Evolutionary conservation across 1,140 invertebrate species (phyloP), one percentile per base, ranked within the genome.

Genomic region (Cepaea nemoralis): DNA sequence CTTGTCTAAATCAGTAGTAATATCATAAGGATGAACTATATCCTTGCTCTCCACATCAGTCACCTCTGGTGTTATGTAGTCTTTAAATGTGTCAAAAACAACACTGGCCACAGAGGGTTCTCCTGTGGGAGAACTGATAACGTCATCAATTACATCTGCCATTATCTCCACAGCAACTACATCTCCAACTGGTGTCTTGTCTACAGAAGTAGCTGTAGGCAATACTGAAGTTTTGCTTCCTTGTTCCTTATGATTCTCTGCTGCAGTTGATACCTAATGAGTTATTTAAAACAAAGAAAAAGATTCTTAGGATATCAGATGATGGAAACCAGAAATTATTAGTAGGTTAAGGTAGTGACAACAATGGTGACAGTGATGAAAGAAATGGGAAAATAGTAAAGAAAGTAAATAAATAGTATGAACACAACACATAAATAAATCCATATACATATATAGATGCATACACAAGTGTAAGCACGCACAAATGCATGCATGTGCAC

Each of bases 31-130:
- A 45, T 10, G 42, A 45, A 19, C 8, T 10, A 19, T 55, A 14
- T 50, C 71, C 3, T 22, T 70, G 77, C 76, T 40, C 24, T 63
- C 37, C 8, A 22, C 16, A 73, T 27, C 22, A 8, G n/a, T 12
- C 39, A 6, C 70, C 27, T 70, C 80, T 24, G 70, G 27, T 22
- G 45, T 33, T 6, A 88, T 83, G 3, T 86, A 83, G 35, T 89
- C 86, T 24, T 87, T 83, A 50, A 89, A 85, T 0, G 88, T 87
- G 70, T 89, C 88, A 67, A 88, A 85, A 0, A 90, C 89, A 69
- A 89, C 88, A 39, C 82, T 85, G 39, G 89, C 85, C n/a, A 91
- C 86, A n/a, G 91, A 91, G 22, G 89, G 89, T 71, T 87, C 70
- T 1, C 73, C 77, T 14, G 86, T 87, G 12, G 85, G 84, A 19